Evolutionary conservation across 1,140 invertebrate species (phyloP).

Genomic region (Aleiodes sp.): DNA sequence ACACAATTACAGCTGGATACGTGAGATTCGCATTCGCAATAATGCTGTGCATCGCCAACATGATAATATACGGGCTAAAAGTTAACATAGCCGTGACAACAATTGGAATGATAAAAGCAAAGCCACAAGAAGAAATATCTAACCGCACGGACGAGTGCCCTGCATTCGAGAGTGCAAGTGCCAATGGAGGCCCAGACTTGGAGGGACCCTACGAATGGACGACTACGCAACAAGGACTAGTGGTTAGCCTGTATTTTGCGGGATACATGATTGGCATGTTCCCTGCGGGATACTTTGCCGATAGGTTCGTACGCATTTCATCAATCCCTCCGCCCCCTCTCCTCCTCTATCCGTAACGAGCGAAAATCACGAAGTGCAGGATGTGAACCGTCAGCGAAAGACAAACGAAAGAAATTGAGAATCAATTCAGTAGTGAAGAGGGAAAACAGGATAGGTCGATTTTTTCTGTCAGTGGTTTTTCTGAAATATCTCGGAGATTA

Average conservation of each 20-base stretch:
- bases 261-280: slow-evolving; percentile 83
- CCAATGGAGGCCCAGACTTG: slow-evolving; percentile 46
- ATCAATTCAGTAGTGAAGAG: no score
- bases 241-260: slow-evolving; percentile 85
- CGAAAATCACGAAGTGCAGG: no score
- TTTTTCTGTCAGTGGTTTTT: no score
- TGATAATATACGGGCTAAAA: slow-evolving; percentile 85
- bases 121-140: no score
- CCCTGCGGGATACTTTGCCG: slow-evolving; percentile 69
- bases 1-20: slow-evolving; percentile 37
- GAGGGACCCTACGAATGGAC: slow-evolving; percentile 80
- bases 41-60: slow-evolving; percentile 64
- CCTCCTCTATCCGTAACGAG: no score
- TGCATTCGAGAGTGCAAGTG: slow-evolving; percentile 1
- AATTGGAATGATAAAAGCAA: slow-evolving; percentile 86
- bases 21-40: slow-evolving; percentile 58
- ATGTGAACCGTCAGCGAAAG: no score
- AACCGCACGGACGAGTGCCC: slow-evolving; percentile 51
- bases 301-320: slow-evolving; percentile 51
- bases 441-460: no score
- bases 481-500: no score
- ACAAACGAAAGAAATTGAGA: no score
- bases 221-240: slow-evolving; percentile 73
- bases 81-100: slow-evolving; percentile 87
- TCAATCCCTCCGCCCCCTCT: background rate